These are phyloP conservation scores for Ephydatia muelleri DNA, from an alignment of 37 sponge, comb jelly and placozoan species.

Conservation along the genomic window DNA sequence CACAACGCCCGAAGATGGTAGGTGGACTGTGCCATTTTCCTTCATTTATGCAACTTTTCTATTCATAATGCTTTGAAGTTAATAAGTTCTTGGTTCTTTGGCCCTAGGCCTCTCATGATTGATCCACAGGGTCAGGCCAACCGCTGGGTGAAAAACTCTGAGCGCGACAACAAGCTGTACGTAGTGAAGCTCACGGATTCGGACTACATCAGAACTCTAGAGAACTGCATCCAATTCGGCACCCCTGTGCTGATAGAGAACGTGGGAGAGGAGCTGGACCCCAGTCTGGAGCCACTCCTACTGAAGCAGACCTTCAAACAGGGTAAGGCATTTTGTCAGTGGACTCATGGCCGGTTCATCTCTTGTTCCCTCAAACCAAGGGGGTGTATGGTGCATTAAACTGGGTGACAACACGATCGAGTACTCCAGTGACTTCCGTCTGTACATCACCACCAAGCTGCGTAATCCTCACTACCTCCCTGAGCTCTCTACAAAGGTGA, in stretches of 20 bases:
- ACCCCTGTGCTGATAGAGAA: conserved; percentile 97
- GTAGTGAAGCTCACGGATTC: conserved; percentile 95
- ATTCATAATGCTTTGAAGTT: too few species aligned
- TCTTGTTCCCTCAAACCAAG: conserved; percentile 4
- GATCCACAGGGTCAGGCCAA: conserved; percentile 99
- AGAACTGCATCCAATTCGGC: conserved; percentile 99
- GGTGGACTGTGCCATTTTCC: not conserved
- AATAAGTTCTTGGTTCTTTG: not conserved
- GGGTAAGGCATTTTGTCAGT: conserved; percentile 42
- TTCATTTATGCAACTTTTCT: too few species aligned
- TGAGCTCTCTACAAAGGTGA: conserved; percentile 94
- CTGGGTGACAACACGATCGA: conserved; percentile 96
- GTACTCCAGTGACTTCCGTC: conserved; percentile 93
- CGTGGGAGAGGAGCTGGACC: conserved; percentile 99
- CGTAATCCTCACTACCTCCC: conserved; percentile 99
- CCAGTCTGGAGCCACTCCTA: conserved; percentile 95
- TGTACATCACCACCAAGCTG: conserved; percentile 98
- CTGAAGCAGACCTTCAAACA: conserved; percentile 99
- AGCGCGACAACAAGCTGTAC: conserved; percentile 84
- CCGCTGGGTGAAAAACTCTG: conserved; percentile 98
- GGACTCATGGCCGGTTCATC: not conserved
- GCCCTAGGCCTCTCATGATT: conserved; percentile 94
- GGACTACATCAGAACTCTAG: conserved; percentile 96
- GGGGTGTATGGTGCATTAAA: conserved; percentile 95
- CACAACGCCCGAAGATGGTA: conserved; percentile 96